phyloP scores from a whole-genome alignment of 2,888 invertebrate genomes.

The Chloromyia formosa region DNA sequence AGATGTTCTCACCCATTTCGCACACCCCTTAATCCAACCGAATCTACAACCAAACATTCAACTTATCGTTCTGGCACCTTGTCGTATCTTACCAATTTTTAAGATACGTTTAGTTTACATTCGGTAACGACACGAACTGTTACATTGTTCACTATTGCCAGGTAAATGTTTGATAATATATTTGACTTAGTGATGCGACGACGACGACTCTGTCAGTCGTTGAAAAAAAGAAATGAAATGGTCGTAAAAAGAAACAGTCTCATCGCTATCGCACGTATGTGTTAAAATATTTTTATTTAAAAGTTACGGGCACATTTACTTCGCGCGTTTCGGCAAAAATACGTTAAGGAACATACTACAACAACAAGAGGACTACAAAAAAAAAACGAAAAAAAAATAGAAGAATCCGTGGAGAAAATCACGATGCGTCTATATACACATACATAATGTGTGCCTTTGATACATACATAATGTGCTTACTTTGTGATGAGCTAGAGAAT shows the following conservation, averaged over 20 bases:
- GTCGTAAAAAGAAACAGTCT: slow-evolving; percentile 20
- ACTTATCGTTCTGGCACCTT: too few species aligned
- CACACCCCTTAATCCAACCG: too few species aligned
- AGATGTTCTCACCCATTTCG: too few species aligned
- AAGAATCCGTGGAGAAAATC: slow-evolving; percentile 11
- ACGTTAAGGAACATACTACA: slow-evolving; percentile 37
- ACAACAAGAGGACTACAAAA: background rate
- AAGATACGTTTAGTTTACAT: slow-evolving; percentile 42
- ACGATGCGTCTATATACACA: slow-evolving; percentile 11
- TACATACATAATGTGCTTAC: background rate
- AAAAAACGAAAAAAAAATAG: background rate
- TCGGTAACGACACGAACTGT: slow-evolving; percentile 39
- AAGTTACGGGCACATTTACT: slow-evolving; percentile 41
- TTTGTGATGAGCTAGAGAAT: slow-evolving; percentile 30
- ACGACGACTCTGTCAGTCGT: too few species aligned
- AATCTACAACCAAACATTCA: too few species aligned
- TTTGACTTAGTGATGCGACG: slow-evolving; percentile 43
- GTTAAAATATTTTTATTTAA: slow-evolving; percentile 59
- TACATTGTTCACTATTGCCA: too few species aligned
- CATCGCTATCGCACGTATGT: slow-evolving; percentile 60
- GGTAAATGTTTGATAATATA: slow-evolving; percentile 47
- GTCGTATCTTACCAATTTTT: too few species aligned
- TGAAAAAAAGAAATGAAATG: slow-evolving; percentile 13
- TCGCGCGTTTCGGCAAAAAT: slow-evolving; percentile 47
- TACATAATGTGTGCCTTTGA: background rate